Percentiles rank a stretch among this genome's conserved stretches.
These are phyloP conservation scores for Serranus cabrilla DNA, from an alignment of 2,797 vertebrate genomes.

Conservation along the genomic window DNA sequence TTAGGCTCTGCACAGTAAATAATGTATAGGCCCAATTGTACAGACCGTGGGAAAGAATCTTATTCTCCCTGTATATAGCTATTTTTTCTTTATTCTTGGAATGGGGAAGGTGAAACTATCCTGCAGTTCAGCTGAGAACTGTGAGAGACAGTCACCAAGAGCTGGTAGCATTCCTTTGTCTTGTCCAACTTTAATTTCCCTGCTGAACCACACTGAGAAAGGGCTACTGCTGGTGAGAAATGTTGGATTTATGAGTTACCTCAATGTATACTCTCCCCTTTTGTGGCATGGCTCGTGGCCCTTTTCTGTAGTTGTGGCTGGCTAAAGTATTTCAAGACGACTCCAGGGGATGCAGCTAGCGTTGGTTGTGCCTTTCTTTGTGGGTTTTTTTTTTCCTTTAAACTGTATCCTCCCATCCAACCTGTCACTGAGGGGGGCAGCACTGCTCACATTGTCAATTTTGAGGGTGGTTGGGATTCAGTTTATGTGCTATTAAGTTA, in stretches of 20 bases:
- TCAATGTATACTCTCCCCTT: constrained; percentile 40
- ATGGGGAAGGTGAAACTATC: constrained; percentile 71
- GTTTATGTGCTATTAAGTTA: constrained; percentile 87
- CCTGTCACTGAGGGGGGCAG: constrained; percentile 71
- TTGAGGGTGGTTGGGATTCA: constrained; percentile 83
- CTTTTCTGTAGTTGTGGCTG: constrained; percentile 60
- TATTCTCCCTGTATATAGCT: constrained; percentile 85
- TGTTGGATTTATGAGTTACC: constrained; percentile 52
- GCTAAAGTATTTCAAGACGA: constrained; percentile 65
- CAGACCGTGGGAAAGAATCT: constrained; percentile 81
- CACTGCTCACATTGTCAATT: constrained; percentile 79
- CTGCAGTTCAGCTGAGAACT: constrained; percentile 58
- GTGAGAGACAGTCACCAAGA: constrained; percentile 54
- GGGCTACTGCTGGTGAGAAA: constrained; percentile 53
- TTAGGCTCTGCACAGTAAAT: constrained; percentile 81
- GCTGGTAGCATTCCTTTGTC: constrained; percentile 73
- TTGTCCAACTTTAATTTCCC: constrained; percentile 46
- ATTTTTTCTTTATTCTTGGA: constrained; percentile 65
- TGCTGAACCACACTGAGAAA: constrained; percentile 55
- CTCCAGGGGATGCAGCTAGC: constrained; percentile 69
- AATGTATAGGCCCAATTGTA: constrained; percentile 89
- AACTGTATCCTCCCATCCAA: constrained; percentile 66
- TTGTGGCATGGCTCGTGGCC: constrained; percentile 55
- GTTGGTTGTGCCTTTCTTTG: constrained; percentile 85
- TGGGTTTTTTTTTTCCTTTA: constrained; percentile 37